Percentiles rank a stretch among this genome's conserved stretches.
Conservation (phyloP, 2,888 invertebrate genomes). For the Zelleria hepariella region DNA sequence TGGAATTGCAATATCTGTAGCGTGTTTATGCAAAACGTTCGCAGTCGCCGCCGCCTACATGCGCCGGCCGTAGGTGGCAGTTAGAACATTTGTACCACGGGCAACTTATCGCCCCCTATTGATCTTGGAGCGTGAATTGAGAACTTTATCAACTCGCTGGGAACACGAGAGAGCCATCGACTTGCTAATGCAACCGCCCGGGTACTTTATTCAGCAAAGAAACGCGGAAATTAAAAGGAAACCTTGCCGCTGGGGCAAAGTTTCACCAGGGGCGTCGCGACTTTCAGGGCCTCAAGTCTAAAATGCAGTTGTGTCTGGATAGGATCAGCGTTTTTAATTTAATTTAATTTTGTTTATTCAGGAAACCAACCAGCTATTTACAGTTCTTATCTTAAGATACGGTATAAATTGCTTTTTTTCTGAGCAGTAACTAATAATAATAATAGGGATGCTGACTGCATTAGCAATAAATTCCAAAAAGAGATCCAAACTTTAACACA, state of each 20-base stretch:
- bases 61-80: neutral
- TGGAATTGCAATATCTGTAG: neutral
- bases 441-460: too few relatives aligned
- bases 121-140: neutral
- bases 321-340: too few relatives aligned
- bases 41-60: slow-evolving; percentile 1
- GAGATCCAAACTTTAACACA: too few relatives aligned
- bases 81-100: neutral
- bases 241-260: neutral
- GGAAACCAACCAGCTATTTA: too few relatives aligned
- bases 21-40: neutral
- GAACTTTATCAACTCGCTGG: neutral
- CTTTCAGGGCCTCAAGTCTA: too few relatives aligned
- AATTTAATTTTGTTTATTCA: too few relatives aligned
- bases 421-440: too few relatives aligned
- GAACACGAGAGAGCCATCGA: neutral
- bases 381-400: too few relatives aligned
- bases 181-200: neutral
- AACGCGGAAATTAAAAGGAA: neutral
- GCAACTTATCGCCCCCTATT: neutral
- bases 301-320: too few relatives aligned
- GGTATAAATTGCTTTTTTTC: too few relatives aligned
- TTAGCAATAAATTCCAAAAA: too few relatives aligned
- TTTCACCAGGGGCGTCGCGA: neutral
- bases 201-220: neutral